Conservation (phyloP, 2,888 invertebrate species). For the Anthoptus insignis region DNA sequence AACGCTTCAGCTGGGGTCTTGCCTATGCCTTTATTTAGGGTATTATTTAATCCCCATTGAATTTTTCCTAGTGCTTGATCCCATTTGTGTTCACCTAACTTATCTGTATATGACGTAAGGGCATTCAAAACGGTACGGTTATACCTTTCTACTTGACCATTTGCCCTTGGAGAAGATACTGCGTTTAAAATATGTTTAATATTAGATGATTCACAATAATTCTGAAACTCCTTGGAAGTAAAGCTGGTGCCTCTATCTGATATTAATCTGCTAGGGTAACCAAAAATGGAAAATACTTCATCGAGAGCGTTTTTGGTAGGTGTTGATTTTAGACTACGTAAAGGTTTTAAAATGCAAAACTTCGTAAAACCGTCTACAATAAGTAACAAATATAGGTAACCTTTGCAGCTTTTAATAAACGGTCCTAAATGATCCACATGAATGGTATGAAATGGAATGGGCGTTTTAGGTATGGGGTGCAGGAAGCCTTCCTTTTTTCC, state of each 20-base stretch:
- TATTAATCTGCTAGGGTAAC: conserved; percentile 36
- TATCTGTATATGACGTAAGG: conserved; percentile 17
- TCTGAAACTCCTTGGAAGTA: conserved; percentile 26
- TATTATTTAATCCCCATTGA: conserved; percentile 45
- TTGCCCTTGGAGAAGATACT: conserved; percentile 48
- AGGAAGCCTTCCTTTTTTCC: conserved; percentile 32
- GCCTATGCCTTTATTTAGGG: conserved; percentile 38
- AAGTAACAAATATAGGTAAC: conserved; percentile 41
- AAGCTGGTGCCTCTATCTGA: conserved; percentile 35
- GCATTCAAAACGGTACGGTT: conserved; percentile 38
- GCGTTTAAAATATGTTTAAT: conserved; percentile 47
- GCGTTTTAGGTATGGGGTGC: conserved; percentile 44
- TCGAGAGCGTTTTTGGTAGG: conserved; percentile 37
- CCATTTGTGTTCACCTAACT: conserved; percentile 33
- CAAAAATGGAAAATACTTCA: conserved; percentile 43
- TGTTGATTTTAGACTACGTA: conserved; percentile 43
- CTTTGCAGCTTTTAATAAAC: conserved; percentile 43
- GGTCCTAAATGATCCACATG: conserved; percentile 49
- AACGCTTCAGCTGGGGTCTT: conserved; percentile 41
- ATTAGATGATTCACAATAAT: conserved; percentile 1
- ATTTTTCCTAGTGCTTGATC: conserved; percentile 34
- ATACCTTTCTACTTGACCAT: conserved; percentile 49
- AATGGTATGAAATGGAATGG: conserved; percentile 45
- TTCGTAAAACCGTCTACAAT: conserved; percentile 42
- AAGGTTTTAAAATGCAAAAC: conserved; percentile 36